These are phyloP conservation scores for Pinctada fucata DNA, from an alignment of 2,888 invertebrate genomes.

Conservation along the genomic window DNA sequence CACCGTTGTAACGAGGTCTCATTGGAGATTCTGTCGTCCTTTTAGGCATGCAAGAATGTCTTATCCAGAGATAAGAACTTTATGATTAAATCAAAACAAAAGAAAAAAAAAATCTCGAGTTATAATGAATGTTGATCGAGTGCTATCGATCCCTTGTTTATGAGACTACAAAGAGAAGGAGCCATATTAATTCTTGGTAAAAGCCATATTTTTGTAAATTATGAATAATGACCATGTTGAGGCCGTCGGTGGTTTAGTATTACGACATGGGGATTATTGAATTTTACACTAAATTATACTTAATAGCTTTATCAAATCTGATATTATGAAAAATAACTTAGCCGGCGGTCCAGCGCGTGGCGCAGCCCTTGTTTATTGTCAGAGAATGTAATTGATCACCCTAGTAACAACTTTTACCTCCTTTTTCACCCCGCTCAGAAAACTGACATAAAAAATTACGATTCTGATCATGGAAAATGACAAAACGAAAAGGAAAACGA, in stretches of 20 bases:
- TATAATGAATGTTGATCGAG: too few relatives aligned
- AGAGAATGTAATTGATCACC: neutral
- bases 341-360: constrained; percentile 1
- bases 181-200: too few relatives aligned
- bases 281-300: constrained; percentile 50
- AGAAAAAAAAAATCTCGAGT: too few relatives aligned
- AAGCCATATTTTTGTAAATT: neutral
- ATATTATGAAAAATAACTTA: constrained; percentile 6
- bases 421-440: neutral
- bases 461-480: neutral
- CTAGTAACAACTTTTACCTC: neutral
- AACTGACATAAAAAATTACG: constrained; percentile 1
- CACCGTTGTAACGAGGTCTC: too few relatives aligned
- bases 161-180: too few relatives aligned
- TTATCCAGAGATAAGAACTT: too few relatives aligned
- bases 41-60: too few relatives aligned
- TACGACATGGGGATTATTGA: constrained; percentile 56
- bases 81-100: too few relatives aligned
- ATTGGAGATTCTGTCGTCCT: too few relatives aligned
- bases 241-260: constrained; percentile 37
- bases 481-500: neutral
- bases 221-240: neutral
- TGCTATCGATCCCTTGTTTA: too few relatives aligned
- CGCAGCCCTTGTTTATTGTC: neutral
- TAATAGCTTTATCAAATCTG: constrained; percentile 46